These are phyloP conservation scores for Clarias macrocephalus DNA, from an alignment of 2,113 vertebrate genomes.

Conservation along the genomic window DNA sequence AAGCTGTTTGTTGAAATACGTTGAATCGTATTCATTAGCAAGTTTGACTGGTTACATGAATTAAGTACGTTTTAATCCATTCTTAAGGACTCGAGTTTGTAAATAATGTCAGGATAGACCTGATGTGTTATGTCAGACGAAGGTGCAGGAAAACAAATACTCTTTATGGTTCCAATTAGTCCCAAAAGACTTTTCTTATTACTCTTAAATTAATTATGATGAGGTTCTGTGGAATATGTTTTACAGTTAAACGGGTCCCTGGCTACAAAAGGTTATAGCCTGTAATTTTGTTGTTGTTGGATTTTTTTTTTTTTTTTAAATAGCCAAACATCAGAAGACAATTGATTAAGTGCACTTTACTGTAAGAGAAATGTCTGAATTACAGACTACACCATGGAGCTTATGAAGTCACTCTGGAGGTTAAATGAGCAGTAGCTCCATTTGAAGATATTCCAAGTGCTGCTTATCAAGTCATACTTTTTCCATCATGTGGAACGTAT, in stretches of 20 bases:
- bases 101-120: background rate
- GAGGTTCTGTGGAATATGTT: no score
- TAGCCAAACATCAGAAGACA: conserved; percentile 47
- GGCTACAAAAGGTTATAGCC: conserved; percentile 27
- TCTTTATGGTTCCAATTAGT: background rate
- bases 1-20: background rate
- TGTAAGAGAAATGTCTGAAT: conserved; percentile 49
- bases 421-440: background rate
- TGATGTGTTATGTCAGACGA: background rate
- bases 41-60: background rate
- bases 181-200: background rate
- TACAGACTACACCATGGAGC: conserved; percentile 22
- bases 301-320: conserved; percentile 51
- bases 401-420: conserved; percentile 30
- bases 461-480: conserved; percentile 36
- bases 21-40: background rate
- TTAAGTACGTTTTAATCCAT: background rate
- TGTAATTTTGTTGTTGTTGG: conserved; percentile 40
- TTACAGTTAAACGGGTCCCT: background rate
- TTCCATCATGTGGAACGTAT: conserved; percentile 11
- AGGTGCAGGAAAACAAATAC: background rate
- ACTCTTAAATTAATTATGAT: background rate
- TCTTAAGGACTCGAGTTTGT: background rate
- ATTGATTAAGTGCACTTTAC: conserved; percentile 78
- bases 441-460: conserved; percentile 23